phyloP scores from a whole-genome alignment of 2,113 vertebrate genomes.

The Notothenia rossii region DNA sequence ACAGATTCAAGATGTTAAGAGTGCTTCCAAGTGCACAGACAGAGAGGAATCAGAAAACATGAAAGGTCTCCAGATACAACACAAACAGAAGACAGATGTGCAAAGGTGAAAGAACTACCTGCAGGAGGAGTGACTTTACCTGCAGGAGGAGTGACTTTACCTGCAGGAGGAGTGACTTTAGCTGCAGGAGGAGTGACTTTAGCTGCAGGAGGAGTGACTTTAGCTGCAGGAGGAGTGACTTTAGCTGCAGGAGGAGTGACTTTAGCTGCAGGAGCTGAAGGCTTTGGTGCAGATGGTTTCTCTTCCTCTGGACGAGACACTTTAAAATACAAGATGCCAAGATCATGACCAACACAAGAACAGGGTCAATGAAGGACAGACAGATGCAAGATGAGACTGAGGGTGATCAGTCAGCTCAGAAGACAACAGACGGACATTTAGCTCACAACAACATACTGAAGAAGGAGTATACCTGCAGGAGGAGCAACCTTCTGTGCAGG shows the following conservation, averaged over 20 bases:
- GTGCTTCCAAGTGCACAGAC: too few relatives aligned
- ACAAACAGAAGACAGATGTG: neutral
- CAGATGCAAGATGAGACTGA: neutral
- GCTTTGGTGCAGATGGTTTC: constrained; percentile 45
- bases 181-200: constrained; percentile 27
- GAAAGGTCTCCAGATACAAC: too few relatives aligned
- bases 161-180: constrained; percentile 20
- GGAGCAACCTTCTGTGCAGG: constrained; percentile 20
- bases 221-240: constrained; percentile 25
- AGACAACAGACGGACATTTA: neutral
- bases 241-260: constrained; percentile 33
- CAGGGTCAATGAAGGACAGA: constrained; percentile 15
- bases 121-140: constrained; percentile 21
- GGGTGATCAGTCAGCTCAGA: neutral
- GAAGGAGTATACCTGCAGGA: constrained; percentile 39
- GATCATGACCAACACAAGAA: constrained; percentile 35
- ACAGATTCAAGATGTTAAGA: too few relatives aligned
- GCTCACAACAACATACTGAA: neutral
- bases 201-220: constrained; percentile 30
- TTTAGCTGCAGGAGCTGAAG: constrained; percentile 32
- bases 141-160: constrained; percentile 24
- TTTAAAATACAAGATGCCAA: constrained; percentile 42
- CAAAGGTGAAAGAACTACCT: constrained; percentile 38
- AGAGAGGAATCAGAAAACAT: too few relatives aligned
- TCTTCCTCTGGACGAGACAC: constrained; percentile 61